Conservation (phyloP, 2,113 vertebrate genomes). For the Pipra filicauda region DNA sequence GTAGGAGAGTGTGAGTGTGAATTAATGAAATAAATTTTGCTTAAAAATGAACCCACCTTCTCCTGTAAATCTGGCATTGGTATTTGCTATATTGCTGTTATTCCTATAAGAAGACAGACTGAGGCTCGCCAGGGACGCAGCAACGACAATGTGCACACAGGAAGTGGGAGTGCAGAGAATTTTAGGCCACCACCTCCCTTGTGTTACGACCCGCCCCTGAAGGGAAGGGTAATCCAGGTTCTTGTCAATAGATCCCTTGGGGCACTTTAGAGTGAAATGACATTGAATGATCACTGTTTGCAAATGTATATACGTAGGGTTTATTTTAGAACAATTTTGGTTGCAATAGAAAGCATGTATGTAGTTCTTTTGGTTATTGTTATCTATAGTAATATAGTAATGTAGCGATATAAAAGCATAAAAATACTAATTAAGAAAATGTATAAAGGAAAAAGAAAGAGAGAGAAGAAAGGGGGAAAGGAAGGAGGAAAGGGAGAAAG, state of each 20-base stretch:
- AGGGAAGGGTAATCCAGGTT: not conserved
- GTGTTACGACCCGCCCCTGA: not conserved
- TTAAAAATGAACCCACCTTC: not conserved
- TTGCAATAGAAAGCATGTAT: not conserved
- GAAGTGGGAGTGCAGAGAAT: not conserved
- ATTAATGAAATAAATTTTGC: not conserved
- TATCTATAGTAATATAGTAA: not conserved
- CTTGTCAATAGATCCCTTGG: not conserved
- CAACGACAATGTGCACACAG: not conserved
- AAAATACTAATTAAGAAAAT: not conserved
- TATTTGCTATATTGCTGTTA: not conserved
- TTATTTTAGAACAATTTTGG: not conserved
- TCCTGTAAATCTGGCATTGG: not conserved
- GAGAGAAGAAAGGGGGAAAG: no score
- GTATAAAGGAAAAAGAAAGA: not conserved
- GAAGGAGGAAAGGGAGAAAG: no score
- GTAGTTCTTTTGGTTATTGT: not conserved
- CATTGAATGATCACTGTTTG: not conserved
- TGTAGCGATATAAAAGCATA: not conserved
- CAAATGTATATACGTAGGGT: not conserved
- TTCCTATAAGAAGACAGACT: not conserved
- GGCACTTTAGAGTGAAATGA: not conserved
- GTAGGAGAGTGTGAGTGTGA: not conserved
- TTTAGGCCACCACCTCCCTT: not conserved
- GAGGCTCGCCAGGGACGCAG: not conserved